Percentiles rank a stretch among this genome's conserved stretches.
Evolutionary conservation across 2,113 vertebrate species (phyloP).

Genomic region (Piaya cayana): DNA sequence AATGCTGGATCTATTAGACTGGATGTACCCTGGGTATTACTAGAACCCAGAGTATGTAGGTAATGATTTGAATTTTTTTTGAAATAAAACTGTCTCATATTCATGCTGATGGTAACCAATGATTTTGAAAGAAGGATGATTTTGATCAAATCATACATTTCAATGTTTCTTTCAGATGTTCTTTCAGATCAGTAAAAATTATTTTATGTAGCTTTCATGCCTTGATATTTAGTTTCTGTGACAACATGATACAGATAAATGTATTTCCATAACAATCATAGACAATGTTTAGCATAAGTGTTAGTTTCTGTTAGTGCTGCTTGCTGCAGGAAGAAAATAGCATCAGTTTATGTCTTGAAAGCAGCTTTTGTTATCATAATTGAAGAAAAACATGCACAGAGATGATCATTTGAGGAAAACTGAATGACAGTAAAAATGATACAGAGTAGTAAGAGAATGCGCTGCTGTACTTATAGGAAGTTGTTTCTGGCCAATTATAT

Average conservation of each 20-base stretch:
- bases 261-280: conserved; percentile 75
- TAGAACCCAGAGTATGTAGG: conserved; percentile 47
- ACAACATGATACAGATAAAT: conserved; percentile 71
- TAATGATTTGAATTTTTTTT: conserved; percentile 53
- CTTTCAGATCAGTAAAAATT: conserved; percentile 66
- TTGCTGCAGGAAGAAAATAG: conserved; percentile 55
- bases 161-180: conserved; percentile 51
- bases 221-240: conserved; percentile 74
- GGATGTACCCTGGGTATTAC: conserved; percentile 35
- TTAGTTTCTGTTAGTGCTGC: conserved; percentile 42
- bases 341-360: conserved; percentile 59
- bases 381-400: conserved; percentile 56
- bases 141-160: conserved; percentile 51
- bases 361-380: conserved; percentile 60
- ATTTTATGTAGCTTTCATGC: conserved; percentile 35
- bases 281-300: conserved; percentile 63
- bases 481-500: neutral
- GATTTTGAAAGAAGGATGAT: conserved; percentile 17
- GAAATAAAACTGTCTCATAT: conserved; percentile 37
- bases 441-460: neutral
- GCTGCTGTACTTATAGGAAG: neutral
- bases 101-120: conserved; percentile 48
- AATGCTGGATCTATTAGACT: conserved; percentile 22
- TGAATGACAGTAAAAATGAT: neutral
- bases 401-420: conserved; percentile 4